Percentiles rank a stretch among this genome's conserved stretches.
Conservation (phyloP, 2,113 vertebrate species). For the Gobius niger region DNA sequence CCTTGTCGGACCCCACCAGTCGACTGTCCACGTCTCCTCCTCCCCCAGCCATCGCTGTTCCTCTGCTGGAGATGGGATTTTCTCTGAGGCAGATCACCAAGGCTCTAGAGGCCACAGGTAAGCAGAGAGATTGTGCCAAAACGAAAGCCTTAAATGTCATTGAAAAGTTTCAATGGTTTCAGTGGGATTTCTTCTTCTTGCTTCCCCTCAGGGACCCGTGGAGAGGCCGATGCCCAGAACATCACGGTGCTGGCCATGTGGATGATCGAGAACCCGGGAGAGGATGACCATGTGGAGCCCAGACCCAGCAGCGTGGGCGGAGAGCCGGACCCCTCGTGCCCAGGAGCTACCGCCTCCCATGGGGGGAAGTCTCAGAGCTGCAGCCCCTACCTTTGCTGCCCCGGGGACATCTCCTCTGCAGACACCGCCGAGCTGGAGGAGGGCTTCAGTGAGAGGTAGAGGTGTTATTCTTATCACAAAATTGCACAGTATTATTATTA, state of each 20-base stretch:
- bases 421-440: slow-evolving; percentile 91
- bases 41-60: slow-evolving; percentile 95
- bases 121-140: no score
- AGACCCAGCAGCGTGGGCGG: slow-evolving; percentile 47
- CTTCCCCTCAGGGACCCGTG: slow-evolving; percentile 81
- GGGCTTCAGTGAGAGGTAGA: slow-evolving; percentile 94
- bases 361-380: slow-evolving; percentile 86
- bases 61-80: slow-evolving; percentile 96
- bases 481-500: no score
- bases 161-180: no score
- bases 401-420: slow-evolving; percentile 87
- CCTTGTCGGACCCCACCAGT: slow-evolving; percentile 95
- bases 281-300: slow-evolving; percentile 85
- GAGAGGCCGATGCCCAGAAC: slow-evolving; percentile 95
- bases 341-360: slow-evolving; percentile 64
- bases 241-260: slow-evolving; percentile 98
- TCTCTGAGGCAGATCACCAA: slow-evolving; percentile 94
- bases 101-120: slow-evolving; percentile 97
- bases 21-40: slow-evolving; percentile 95
- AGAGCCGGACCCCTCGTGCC: slow-evolving; percentile 72
- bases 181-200: neutral
- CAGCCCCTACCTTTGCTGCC: slow-evolving; percentile 81
- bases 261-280: slow-evolving; percentile 96
- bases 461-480: no score
- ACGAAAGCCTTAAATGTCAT: no score